These are phyloP conservation scores for Sebastes diaconus DNA, from an alignment of 2,797 vertebrate genomes.

Conservation along the genomic window DNA sequence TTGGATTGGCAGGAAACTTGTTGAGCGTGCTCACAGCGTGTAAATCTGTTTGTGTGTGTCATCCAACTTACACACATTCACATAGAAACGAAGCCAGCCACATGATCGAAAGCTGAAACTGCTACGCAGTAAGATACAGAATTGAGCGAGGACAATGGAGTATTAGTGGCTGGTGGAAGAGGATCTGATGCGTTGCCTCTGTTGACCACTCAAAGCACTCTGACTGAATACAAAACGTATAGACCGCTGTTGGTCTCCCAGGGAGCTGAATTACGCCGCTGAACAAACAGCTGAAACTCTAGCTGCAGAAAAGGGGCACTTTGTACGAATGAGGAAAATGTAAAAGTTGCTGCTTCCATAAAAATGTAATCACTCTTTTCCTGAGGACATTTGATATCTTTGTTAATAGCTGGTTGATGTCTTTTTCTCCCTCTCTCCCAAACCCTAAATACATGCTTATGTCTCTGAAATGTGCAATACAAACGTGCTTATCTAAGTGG, in stretches of 20 bases:
- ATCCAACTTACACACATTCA: not conserved
- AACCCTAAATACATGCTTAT: not conserved
- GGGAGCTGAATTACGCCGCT: slow-evolving; percentile 8
- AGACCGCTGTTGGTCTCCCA: slow-evolving; percentile 2
- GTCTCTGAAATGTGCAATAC: slow-evolving; percentile 9
- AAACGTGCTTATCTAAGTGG: not conserved
- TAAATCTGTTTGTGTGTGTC: not conserved
- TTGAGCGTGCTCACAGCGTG: not conserved
- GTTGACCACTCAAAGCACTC: not conserved
- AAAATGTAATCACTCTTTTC: slow-evolving; percentile 21
- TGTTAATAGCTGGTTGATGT: not conserved
- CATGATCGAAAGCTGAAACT: slow-evolving; percentile 24
- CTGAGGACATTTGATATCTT: slow-evolving; percentile 10
- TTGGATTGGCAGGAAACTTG: not conserved
- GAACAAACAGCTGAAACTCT: slow-evolving; percentile 17
- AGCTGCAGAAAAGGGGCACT: not conserved
- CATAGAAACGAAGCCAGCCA: not conserved
- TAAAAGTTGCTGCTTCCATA: slow-evolving; percentile 8
- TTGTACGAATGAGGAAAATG: not conserved
- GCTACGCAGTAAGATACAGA: not conserved
- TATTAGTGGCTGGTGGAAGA: slow-evolving; percentile 12
- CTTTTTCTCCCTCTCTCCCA: slow-evolving; percentile 8
- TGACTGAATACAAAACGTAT: slow-evolving; percentile 15
- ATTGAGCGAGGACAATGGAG: not conserved
- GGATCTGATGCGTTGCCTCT: slow-evolving; percentile 6